Evolutionary conservation across 2,888 invertebrate genomes (phyloP).

Genomic region (Rhagonycha fulva): DNA sequence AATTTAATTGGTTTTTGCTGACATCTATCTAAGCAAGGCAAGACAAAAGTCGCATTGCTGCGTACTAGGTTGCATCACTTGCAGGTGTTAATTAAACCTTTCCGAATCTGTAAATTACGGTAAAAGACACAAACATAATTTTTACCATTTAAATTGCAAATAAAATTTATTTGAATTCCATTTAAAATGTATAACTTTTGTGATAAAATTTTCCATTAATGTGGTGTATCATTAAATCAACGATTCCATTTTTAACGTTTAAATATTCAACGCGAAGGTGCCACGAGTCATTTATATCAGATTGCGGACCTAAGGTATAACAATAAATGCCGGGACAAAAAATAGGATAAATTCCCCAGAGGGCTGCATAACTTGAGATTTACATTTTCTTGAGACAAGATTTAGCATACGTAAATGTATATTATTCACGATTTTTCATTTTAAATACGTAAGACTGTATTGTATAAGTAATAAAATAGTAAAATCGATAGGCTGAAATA

Average conservation of each 20-base stretch:
- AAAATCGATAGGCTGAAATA: not conserved
- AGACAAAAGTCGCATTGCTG: no score
- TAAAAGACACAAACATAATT: not conserved
- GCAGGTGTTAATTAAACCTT: no score
- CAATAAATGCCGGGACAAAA: constrained; percentile 41
- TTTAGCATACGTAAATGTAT: constrained; percentile 3
- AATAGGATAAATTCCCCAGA: constrained; percentile 37
- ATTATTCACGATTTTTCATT: constrained; percentile 1
- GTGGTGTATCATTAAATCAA: not conserved
- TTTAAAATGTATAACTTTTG: not conserved
- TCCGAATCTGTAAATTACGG: not conserved
- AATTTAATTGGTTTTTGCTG: no score
- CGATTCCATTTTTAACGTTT: constrained; percentile 15
- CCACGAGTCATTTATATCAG: constrained; percentile 39
- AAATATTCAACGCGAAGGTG: constrained; percentile 39
- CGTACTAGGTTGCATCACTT: no score
- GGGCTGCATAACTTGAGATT: constrained; percentile 41
- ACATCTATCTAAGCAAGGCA: no score
- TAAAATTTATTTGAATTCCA: not conserved
- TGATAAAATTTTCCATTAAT: not conserved
- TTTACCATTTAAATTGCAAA: not conserved
- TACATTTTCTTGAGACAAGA: constrained; percentile 33
- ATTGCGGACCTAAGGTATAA: constrained; percentile 32
- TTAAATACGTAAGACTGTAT: not conserved
- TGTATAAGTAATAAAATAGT: not conserved